Percentiles rank a stretch among this genome's conserved stretches.
phyloP scores from a whole-genome alignment of 2,797 vertebrate genomes.

The Enteromius viviparus region DNA sequence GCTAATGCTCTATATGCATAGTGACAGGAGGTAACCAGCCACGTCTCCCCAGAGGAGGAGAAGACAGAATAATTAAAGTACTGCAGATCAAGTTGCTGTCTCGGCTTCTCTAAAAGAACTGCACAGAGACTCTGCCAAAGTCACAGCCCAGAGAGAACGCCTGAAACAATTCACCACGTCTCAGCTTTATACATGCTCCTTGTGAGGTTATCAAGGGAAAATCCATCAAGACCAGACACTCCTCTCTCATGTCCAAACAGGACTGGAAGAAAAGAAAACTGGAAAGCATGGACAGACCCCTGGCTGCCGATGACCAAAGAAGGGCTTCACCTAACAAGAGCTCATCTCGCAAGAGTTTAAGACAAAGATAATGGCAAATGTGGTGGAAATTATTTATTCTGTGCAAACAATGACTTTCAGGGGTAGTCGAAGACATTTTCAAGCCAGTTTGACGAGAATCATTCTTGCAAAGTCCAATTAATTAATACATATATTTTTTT shows the following conservation, averaged over 20 bases:
- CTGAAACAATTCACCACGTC: neutral
- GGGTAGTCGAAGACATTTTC: neutral
- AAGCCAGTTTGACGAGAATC: neutral
- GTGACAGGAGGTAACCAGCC: constrained; percentile 63
- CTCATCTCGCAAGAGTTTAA: neutral
- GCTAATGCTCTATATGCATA: constrained; percentile 59
- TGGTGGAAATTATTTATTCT: neutral
- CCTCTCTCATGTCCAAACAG: neutral
- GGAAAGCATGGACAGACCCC: neutral
- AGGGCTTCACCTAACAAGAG: neutral
- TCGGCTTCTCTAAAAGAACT: neutral
- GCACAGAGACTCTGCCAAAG: neutral
- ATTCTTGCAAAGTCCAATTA: neutral
- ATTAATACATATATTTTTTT: neutral
- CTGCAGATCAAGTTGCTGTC: constrained; percentile 53
- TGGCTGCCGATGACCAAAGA: neutral
- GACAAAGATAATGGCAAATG: constrained; percentile 16
- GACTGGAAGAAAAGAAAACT: constrained; percentile 14
- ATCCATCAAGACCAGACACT: constrained; percentile 23
- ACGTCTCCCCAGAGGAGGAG: constrained; percentile 55
- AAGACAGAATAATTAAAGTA: constrained; percentile 63
- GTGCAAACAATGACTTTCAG: neutral
- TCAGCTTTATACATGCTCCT: neutral
- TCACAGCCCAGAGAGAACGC: constrained; percentile 13
- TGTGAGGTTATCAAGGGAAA: constrained; percentile 5